Conservation (phyloP, 2,113 vertebrate species). For the Stigmatopora argus region DNA sequence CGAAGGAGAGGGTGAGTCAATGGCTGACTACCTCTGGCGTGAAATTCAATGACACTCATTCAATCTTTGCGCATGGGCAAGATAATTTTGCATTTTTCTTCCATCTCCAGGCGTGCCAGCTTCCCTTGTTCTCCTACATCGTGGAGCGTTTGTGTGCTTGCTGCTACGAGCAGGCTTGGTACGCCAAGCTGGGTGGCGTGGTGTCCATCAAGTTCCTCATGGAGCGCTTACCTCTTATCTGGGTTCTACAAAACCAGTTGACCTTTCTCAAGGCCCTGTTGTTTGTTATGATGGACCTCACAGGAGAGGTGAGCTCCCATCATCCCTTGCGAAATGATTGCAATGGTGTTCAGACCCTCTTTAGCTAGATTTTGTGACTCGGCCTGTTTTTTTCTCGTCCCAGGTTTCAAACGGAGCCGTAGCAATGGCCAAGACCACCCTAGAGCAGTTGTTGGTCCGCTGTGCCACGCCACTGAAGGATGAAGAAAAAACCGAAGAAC, state of each 20-base stretch:
- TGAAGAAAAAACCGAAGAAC: conserved; percentile 89
- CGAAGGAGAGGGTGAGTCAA: conserved; percentile 87
- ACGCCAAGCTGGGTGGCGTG: conserved; percentile 93
- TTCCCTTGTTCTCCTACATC: conserved; percentile 95
- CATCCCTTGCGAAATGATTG: not conserved
- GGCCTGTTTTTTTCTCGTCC: conserved; percentile 2
- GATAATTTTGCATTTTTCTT: conserved; percentile 2
- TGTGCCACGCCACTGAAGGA: conserved; percentile 94
- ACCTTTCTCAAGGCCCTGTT: conserved; percentile 97
- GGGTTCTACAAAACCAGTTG: conserved; percentile 98
- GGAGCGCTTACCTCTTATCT: conserved; percentile 95
- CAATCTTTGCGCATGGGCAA: too few relatives aligned
- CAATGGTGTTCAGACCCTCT: not conserved
- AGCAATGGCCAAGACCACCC: conserved; percentile 96
- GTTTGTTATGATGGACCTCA: conserved; percentile 99
- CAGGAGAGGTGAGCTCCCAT: conserved; percentile 81
- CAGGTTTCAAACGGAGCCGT: conserved; percentile 97
- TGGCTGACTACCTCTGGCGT: not conserved
- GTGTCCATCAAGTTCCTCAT: conserved; percentile 99
- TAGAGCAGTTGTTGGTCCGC: conserved; percentile 92
- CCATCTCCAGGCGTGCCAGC: conserved; percentile 83
- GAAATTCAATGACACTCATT: too few relatives aligned
- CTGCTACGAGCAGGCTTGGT: conserved; percentile 98
- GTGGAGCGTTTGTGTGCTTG: conserved; percentile 96
- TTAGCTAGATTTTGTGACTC: too few relatives aligned